Evolutionary conservation across 2,113 vertebrate species (phyloP).

Genomic region (Circaetus cinerascens): DNA sequence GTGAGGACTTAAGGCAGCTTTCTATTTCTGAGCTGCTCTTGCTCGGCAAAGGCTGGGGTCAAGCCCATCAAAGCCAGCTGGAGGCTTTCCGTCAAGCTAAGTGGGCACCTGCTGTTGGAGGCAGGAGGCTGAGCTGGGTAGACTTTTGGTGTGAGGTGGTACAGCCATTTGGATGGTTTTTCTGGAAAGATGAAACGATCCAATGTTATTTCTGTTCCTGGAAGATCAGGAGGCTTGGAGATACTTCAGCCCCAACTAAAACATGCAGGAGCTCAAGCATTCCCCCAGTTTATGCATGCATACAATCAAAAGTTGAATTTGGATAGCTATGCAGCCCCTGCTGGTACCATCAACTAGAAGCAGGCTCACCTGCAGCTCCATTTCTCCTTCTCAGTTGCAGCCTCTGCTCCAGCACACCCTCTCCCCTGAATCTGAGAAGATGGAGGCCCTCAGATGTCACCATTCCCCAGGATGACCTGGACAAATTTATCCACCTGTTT

Average conservation of each 20-base stretch:
- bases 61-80: neutral
- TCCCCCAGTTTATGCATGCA: rapidly evolving
- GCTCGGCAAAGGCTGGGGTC: neutral
- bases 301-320: neutral
- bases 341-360: neutral
- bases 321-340: neutral
- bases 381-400: neutral
- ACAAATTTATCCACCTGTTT: neutral
- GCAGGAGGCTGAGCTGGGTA: neutral
- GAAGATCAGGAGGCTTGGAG: neutral
- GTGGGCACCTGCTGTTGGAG: neutral
- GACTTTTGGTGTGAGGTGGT: neutral
- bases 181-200: neutral
- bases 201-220: neutral
- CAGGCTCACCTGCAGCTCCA: neutral
- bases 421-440: neutral
- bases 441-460: neutral
- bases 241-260: neutral
- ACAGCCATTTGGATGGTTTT: neutral
- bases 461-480: neutral
- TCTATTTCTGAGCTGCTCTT: neutral
- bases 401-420: neutral
- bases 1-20: neutral
- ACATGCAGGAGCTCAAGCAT: rapidly evolving
- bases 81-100: neutral